Evolutionary conservation across 2,888 invertebrate species (phyloP), one percentile per base, ranked within the genome.

Genomic region (Ichneumon xanthorius): DNA sequence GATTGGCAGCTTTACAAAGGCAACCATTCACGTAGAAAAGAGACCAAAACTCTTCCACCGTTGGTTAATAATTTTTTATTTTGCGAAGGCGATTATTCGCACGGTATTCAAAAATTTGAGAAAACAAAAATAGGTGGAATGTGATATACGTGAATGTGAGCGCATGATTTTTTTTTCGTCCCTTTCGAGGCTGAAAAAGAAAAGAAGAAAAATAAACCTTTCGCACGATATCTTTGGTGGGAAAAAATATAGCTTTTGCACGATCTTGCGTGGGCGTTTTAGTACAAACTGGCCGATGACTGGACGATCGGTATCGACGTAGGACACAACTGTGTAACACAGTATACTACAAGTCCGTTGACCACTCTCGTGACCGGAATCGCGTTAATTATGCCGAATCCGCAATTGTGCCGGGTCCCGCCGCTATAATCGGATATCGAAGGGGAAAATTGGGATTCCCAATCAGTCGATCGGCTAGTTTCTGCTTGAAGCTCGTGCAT

Each of bases 371-470:
- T 55, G 80, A 77, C 72, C 72, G 77, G 80, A 83, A 86, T 30
- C 73, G 50, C 80, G 82, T 86, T 83, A 86, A 86, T 86, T 86
- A 83, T 80, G 82, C 73, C 70, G 77, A 77, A 80, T 78, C 77
- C 73, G 73, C 77, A 83, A 83, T 83, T 68, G 68, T 80, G 67
- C 22, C 77, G 79, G 40, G 48, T 67, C 53, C 71, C 73, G n/a
- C 55, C 48, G 48, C 63, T 63, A 77, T 80, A 86, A 86, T 83
- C 80, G 80, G 83, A 83, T 86, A 83, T 67, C 68, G 76, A 77
- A 61, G 55, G 75, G 58, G 48, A 75, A 79, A 86, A 86, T 77
- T 80, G 82, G 82, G 30, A 83, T 77, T 80, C 50, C 73, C 77
- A 68, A 85, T 82, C 82, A 76, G 80, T 77, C 80, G 73, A 45